These are phyloP conservation scores for Catocala fraxini DNA, from an alignment of 2,888 invertebrate genomes.

Conservation along the genomic window DNA sequence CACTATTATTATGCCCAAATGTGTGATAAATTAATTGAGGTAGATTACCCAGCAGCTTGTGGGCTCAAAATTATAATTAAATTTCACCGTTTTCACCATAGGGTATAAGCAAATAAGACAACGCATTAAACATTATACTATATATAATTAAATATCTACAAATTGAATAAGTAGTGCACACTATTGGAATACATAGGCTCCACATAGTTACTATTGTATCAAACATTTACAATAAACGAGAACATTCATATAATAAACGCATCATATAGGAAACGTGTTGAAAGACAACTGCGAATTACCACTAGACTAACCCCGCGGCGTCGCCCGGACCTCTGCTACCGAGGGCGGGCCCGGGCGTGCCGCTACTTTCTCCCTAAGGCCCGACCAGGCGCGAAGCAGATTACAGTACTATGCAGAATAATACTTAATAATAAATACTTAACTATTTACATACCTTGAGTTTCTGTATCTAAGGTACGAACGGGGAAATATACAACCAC, in stretches of 20 bases:
- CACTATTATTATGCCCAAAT: constrained; percentile 85
- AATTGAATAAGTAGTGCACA: constrained; percentile 85
- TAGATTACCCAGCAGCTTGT: constrained; percentile 80
- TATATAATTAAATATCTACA: constrained; percentile 88
- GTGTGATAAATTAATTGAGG: constrained; percentile 88
- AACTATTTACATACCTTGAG: constrained; percentile 76
- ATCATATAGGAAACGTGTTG: constrained; percentile 85
- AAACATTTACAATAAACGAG: constrained; percentile 87
- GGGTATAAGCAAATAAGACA: constrained; percentile 84
- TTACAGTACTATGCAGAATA: constrained; percentile 77
- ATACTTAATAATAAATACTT: constrained; percentile 82
- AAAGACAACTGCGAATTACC: constrained; percentile 75
- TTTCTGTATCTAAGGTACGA: constrained; percentile 43
- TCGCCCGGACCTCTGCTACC: constrained; percentile 20
- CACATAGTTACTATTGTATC: constrained; percentile 72
- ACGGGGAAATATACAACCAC: constrained; percentile 40
- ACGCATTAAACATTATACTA: constrained; percentile 86
- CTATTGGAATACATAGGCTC: constrained; percentile 76
- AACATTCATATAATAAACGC: constrained; percentile 86
- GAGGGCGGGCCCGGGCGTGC: constrained; percentile 20
- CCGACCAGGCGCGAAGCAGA: constrained; percentile 79
- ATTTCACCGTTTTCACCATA: constrained; percentile 75
- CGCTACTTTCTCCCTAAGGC: constrained; percentile 43
- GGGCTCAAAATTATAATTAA: constrained; percentile 82
- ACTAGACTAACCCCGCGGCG: constrained; percentile 54